Evolutionary conservation across 2,113 vertebrate genomes (phyloP), one percentile per base, ranked within the genome.

Genomic region (Nettapus auritus): DNA sequence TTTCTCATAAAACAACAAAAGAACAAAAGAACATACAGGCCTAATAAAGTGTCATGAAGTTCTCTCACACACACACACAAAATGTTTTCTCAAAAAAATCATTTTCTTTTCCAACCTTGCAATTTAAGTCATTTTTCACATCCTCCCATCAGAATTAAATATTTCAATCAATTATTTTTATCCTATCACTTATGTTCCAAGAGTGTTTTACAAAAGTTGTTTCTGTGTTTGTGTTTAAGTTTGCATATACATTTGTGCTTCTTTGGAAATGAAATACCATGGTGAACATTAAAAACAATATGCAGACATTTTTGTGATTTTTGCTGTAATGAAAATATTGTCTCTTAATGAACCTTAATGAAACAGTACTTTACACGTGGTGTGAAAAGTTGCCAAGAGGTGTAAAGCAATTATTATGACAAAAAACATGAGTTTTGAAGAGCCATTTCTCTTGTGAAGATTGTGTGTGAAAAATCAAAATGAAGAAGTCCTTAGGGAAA

Each of bases 381-480:
- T 93, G 86, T 96, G 85, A 97, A 97, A 97, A 97, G 93, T 96
- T 97, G 93, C 97, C 94, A 97, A 96, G 95, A 97, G 96, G 92
- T 97, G 84, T 97, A 95, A 96, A 96, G 93, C 88, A 97, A 97
- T 97, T 97, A 97, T 93, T 88, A 91, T 97, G 96, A 97, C 96
- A 97, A 96, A 97, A 97, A 82, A 12, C 84, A 91, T 50, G 82
- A 95, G 74, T 97, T 97, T 96, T 87, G 86, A 97, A 97, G 96
- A 95, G 56, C 78, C 55, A 82, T 95, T 98, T 96, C 44, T n/a
- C 77, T 97, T 96, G 69, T 84, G 87, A 95, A 93, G 69, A 73
- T 76, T 23, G 34, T 82, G 59, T 96, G 77, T 95, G 90, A 96
- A 97, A 87, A 97, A 96, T 69, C 50, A 94, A 88, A 97, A 94